Evolutionary conservation across 2,113 vertebrate species (phyloP).

Genomic region (Brachypodius melanocephalos): DNA sequence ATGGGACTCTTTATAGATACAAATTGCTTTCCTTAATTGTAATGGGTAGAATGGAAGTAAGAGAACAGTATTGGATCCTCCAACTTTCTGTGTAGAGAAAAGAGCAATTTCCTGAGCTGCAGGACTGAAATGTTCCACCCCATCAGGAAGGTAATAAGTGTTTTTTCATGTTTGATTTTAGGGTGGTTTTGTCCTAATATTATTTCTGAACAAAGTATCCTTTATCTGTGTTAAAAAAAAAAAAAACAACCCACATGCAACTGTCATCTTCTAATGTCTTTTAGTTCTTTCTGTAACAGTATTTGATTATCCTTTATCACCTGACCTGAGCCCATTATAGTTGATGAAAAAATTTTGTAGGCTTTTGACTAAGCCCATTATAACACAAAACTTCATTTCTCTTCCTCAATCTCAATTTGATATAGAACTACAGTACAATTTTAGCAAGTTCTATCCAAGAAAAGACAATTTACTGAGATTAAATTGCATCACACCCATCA

Average conservation of each 20-base stretch:
- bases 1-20: not conserved
- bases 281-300: not conserved
- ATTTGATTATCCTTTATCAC: not conserved
- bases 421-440: not conserved
- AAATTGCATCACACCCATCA: not conserved
- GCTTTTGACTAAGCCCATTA: not conserved
- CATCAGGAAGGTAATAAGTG: not conserved
- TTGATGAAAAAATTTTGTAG: not conserved
- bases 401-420: not conserved
- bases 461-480: not conserved
- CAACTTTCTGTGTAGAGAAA: not conserved
- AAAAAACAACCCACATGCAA: not conserved
- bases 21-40: not conserved
- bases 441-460: not conserved
- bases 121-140: not conserved
- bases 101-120: not conserved
- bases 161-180: not conserved
- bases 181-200: not conserved
- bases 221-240: not conserved
- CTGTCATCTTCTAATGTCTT: not conserved
- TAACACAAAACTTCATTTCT: not conserved
- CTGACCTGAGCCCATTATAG: not conserved
- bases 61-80: not conserved
- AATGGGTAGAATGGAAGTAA: not conserved
- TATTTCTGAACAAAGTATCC: not conserved